Percentiles rank a stretch among this genome's conserved stretches.
Evolutionary conservation across 2,888 invertebrate genomes (phyloP).

Genomic region (Brachynemurus nebulosus): DNA sequence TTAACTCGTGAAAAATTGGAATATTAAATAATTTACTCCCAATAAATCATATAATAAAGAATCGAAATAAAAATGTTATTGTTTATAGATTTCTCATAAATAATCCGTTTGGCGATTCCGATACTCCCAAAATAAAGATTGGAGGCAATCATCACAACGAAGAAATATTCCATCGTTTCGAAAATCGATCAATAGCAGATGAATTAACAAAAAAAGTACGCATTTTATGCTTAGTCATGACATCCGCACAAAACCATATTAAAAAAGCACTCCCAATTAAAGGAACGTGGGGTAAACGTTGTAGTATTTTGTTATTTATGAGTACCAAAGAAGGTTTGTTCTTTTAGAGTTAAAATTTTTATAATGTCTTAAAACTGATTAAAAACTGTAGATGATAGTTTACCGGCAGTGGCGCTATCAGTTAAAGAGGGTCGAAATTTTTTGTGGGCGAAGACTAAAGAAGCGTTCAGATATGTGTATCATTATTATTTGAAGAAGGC

Average conservation of each 20-base stretch:
- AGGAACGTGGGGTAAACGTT: conserved; percentile 90
- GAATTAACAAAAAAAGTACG: conserved; percentile 61
- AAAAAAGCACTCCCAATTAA: conserved; percentile 85
- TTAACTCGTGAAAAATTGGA: too few relatives aligned
- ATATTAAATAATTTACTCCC: too few relatives aligned
- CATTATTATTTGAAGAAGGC: conserved; percentile 70
- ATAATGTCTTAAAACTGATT: conserved; percentile 1
- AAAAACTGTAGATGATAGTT: conserved; percentile 39
- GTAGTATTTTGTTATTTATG: conserved; percentile 79
- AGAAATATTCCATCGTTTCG: too few relatives aligned
- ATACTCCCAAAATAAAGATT: too few relatives aligned
- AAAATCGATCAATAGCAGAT: conserved; percentile 52
- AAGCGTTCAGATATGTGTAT: conserved; percentile 79
- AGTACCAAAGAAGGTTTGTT: conserved; percentile 55
- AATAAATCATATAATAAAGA: too few relatives aligned
- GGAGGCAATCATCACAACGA: conserved; percentile 28
- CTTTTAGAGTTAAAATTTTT: too few relatives aligned
- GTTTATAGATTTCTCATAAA: too few relatives aligned
- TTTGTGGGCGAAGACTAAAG: conserved; percentile 97
- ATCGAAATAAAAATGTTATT: too few relatives aligned
- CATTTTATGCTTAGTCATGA: conserved; percentile 96
- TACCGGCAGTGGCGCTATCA: conserved; percentile 71
- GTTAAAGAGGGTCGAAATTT: conserved; percentile 82
- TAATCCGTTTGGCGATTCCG: too few relatives aligned
- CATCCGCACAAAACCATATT: conserved; percentile 77